These are phyloP conservation scores for Orchesella flavescens DNA, from an alignment of 2,888 invertebrate species.

Conservation along the genomic window DNA sequence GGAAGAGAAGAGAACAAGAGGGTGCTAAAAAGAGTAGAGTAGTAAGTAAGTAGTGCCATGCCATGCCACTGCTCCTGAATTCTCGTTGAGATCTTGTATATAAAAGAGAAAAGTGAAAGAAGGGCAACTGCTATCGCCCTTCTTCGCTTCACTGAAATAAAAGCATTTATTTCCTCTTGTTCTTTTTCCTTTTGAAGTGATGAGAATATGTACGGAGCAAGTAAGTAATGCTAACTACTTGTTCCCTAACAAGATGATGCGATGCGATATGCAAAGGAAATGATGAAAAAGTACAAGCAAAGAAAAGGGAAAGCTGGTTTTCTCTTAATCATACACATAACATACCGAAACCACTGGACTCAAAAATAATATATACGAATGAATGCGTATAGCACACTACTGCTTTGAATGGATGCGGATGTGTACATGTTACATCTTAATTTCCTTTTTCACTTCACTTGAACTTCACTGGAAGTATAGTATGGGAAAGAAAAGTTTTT, in stretches of 20 bases:
- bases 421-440: too few species aligned
- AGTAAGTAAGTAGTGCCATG: not conserved
- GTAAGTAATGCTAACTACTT: constrained; percentile 27
- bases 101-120: constrained; percentile 8
- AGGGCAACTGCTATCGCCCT: constrained; percentile 20
- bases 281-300: not conserved
- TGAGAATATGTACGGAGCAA: not conserved
- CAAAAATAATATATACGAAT: too few species aligned
- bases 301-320: not conserved
- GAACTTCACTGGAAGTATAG: too few species aligned
- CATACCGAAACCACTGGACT: not conserved
- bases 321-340: not conserved
- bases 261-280: not conserved
- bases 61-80: not conserved
- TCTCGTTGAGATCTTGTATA: not conserved
- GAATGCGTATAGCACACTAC: too few species aligned
- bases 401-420: too few species aligned
- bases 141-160: constrained; percentile 28
- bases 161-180: constrained; percentile 36
- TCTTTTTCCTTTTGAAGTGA: constrained; percentile 22
- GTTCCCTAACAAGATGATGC: constrained; percentile 5
- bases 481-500: too few species aligned
- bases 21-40: not conserved
- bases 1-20: constrained; percentile 2
- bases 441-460: too few species aligned